Evolutionary conservation across 2,888 invertebrate genomes (phyloP), one percentile per base, ranked within the genome.

Genomic region (Trissonchulus latispiculum): DNA sequence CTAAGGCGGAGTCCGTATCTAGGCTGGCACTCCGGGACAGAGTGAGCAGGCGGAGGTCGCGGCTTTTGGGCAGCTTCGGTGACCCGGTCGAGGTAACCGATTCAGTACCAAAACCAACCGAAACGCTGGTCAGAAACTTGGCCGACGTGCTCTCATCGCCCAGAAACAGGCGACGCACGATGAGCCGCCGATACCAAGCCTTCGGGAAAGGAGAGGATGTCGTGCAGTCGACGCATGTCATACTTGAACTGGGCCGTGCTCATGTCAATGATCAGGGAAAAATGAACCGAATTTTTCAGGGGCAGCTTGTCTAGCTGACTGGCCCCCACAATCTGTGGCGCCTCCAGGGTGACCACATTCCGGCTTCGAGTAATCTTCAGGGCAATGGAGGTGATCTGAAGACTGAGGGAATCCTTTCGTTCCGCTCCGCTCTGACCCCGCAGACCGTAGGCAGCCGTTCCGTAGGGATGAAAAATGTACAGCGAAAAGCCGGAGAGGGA

Each of bases 401-500:
- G 90, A 80, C 93, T 94, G 15, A 96, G 87, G 0, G 95, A 95
- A 86, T 96, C 95, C 83, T 95, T 95, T 70, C 95, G 87, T 84
- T 94, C 94, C 76, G 69, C 28, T 31, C 64, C 64, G n/a, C 36
- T 36, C n/a, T 33, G 31, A n/a, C 36, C 33, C 32, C 69, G 36
- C n/a, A n/a, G n/a, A 37, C 71, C 74, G 59, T 68, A 23, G 36
- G 62, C 36, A n/a, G 32, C n/a, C 23, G 23, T 33, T 3, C 95
- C 95, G 83, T 96, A 99, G 0, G 97, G 97, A 86, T 97, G 97
- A 86, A 96, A 99, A 81, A 99, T 93, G 85, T 94, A 95, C 1
- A 99, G 91, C 1, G 94, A 95, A 86, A 99, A 99, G 85, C 96
- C 95, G 0, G 95, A 93, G 75, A 99, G 87, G 80, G 94, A 95